Conservation (phyloP, 2,888 invertebrate genomes). For the Eustalomyia histrio region DNA sequence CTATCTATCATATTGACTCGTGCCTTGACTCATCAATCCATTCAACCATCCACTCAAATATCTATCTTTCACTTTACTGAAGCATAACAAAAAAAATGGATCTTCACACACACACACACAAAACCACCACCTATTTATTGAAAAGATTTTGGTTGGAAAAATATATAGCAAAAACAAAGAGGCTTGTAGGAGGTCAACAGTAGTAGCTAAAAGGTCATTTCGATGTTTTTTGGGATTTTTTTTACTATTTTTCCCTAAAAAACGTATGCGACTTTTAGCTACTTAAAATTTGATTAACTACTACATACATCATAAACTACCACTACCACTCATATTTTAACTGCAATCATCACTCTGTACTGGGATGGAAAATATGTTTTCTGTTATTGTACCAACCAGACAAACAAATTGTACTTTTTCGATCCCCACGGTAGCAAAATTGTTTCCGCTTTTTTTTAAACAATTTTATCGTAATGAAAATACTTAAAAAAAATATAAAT, state of each 20-base stretch:
- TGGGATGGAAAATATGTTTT: too few species aligned
- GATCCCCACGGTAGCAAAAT: too few species aligned
- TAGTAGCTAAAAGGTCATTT: conserved; percentile 17
- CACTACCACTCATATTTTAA: neutral
- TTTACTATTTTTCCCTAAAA: conserved; percentile 5
- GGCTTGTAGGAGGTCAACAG: conserved; percentile 38
- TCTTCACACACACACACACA: neutral
- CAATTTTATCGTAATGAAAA: too few species aligned
- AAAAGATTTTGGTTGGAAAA: neutral
- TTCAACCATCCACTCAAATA: neutral
- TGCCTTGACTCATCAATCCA: conserved; percentile 34
- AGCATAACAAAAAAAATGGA: neutral
- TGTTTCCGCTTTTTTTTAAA: too few species aligned
- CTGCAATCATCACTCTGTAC: neutral
- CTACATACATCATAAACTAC: neutral
- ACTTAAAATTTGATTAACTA: conserved; percentile 33
- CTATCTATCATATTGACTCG: conserved; percentile 23
- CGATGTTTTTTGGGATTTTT: neutral
- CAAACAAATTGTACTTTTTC: too few species aligned
- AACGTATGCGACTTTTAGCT: neutral
- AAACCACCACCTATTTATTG: conserved; percentile 20
- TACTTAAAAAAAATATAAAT: too few species aligned
- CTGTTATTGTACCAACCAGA: too few species aligned
- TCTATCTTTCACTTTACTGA: neutral
- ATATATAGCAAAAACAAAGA: conserved; percentile 33